A percentile compares a stretch with the other conserved stretches of the same genome.
Evolutionary conservation across 2,888 invertebrate genomes (phyloP).

Genomic region (Lycophotia porphyrea): DNA sequence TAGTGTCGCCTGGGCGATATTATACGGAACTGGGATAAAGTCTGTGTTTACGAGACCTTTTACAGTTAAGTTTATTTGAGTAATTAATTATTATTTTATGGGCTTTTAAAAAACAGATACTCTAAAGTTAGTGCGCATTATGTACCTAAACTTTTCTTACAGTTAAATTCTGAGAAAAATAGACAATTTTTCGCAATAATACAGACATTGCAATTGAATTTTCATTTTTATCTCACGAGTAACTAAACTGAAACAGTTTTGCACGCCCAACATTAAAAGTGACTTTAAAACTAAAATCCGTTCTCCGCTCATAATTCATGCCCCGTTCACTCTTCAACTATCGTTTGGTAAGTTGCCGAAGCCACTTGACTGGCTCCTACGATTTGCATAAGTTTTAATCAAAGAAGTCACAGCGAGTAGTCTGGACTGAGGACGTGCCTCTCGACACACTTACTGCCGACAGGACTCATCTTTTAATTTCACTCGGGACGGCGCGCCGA

Average conservation of each 20-base stretch:
- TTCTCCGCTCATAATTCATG: constrained; percentile 27
- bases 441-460: constrained; percentile 66
- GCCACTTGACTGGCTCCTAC: constrained; percentile 76
- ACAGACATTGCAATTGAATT: background rate
- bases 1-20: background rate
- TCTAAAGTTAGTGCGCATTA: background rate
- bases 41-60: constrained; percentile 13
- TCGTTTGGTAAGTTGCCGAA: constrained; percentile 74
- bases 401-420: constrained; percentile 75
- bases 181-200: background rate
- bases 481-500: constrained; percentile 30
- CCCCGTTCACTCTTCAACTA: constrained; percentile 52
- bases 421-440: constrained; percentile 52
- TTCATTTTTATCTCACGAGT: background rate
- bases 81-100: constrained; percentile 7
- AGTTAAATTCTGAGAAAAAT: background rate
- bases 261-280: background rate
- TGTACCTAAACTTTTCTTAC: background rate
- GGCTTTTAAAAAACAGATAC: background rate
- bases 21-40: background rate
- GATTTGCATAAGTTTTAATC: constrained; percentile 87
- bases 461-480: constrained; percentile 64
- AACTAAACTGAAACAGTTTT: background rate
- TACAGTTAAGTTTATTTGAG: background rate
- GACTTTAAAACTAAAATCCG: background rate